Base-by-base conservation (phyloP, 2,797 vertebrate species). In the Steatocranus sp. region DNA sequence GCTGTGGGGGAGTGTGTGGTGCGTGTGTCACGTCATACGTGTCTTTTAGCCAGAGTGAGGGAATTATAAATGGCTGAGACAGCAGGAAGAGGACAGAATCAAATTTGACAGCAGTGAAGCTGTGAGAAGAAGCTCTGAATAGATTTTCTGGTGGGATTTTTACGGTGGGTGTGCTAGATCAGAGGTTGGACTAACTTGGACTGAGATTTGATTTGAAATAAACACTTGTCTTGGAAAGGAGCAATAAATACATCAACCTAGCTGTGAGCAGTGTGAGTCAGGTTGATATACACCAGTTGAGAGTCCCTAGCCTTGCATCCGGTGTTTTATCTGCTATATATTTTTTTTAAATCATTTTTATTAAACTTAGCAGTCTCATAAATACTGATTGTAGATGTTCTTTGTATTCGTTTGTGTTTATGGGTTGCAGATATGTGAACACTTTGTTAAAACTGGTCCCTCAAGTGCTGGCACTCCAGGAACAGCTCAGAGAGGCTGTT, bases 371-470 rank as follows among this genome's bases (percentile, higher is more conserved):
- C 20, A 2, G 3, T 58, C 9, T 68, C 32, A 11, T 78, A 20
- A 73, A 43, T 30, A 38, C 84, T 53, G 68, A 2, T 73, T 75
- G 11, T 27, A 27, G 9, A 27, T 46, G 70, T 7, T 3, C 8
- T 80, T n/a, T 84, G 3, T 87, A 12, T 84, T 14, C 61, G 3
- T 70, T 70, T 84, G 15, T 83, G 43, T 86, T 32, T 27, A 2
- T 85, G 50, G 38, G 15, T 79, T 83, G 25, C 90, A 99, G 99
- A 95, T 99, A 99, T 0, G 97, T 99, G 95, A 99, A 98, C 95
- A 99, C 98, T 5, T 96, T 99, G 85, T 96, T 99, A 89, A 99
- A 99, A 93, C 95, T 99, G 90, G 98, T 99, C 84, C 98, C 98
- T 0, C 97, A 97, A 50, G 98, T 99, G 48, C 96, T 99, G 91